Conservation (phyloP, 2,797 vertebrate species). For the Heteromormyrus szaboi region DNA sequence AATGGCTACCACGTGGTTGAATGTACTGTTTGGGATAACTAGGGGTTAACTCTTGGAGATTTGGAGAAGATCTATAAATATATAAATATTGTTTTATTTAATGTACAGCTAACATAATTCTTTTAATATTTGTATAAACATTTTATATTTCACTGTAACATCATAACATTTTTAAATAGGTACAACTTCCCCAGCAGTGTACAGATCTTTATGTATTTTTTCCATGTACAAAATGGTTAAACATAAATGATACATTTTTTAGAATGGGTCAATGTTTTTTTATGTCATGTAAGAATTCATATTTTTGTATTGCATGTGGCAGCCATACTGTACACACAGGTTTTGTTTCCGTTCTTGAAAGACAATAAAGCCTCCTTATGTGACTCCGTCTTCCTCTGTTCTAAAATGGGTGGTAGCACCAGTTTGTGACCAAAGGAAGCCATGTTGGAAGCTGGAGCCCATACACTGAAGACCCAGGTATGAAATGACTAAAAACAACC, state of each 20-base stretch:
- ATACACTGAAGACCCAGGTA: not conserved
- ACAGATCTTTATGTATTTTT: conserved; percentile 63
- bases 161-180: conserved; percentile 60
- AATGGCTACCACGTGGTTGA: conserved; percentile 23
- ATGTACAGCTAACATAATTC: conserved; percentile 60
- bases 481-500: not conserved
- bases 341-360: conserved; percentile 70
- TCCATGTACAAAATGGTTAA: conserved; percentile 64
- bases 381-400: conserved; percentile 20
- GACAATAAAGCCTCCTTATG: conserved; percentile 71
- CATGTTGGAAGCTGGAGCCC: not conserved
- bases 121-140: conserved; percentile 70
- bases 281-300: conserved; percentile 71
- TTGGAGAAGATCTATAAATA: conserved; percentile 35
- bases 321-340: conserved; percentile 62
- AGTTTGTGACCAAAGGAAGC: not conserved
- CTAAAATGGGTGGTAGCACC: not conserved
- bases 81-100: conserved; percentile 66
- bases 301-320: conserved; percentile 80
- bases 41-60: conserved; percentile 41
- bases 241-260: conserved; percentile 60
- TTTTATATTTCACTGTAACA: conserved; percentile 65
- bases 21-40: conserved; percentile 33
- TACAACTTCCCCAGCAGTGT: conserved; percentile 63
- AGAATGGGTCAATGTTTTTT: conserved; percentile 66